phyloP scores from a whole-genome alignment of 2,113 vertebrate species.

The Rhynchomys soricoides region DNA sequence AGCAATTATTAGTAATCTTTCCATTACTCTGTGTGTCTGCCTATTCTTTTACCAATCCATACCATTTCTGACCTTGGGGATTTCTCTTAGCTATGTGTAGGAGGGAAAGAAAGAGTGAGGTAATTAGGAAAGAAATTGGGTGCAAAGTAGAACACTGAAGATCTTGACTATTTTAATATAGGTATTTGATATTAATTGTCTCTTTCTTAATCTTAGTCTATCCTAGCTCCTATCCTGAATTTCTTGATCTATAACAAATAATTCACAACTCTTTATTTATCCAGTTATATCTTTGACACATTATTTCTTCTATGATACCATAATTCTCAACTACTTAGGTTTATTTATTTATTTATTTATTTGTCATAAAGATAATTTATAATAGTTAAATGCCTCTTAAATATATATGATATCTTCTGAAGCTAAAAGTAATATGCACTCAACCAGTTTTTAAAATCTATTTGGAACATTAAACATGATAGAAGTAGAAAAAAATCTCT shows the following conservation, averaged over 20 bases:
- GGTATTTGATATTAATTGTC: background rate
- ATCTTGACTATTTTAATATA: background rate
- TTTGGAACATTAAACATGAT: too few species aligned
- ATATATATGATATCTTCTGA: too few species aligned
- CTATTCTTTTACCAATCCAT: background rate
- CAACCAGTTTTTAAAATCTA: too few species aligned
- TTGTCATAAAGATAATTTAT: too few species aligned
- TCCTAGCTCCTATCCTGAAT: background rate
- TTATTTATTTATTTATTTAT: too few species aligned
- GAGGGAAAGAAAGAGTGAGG: slow-evolving; percentile 14
- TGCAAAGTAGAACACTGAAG: background rate
- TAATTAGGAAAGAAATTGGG: slow-evolving; percentile 34
- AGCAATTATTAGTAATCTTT: background rate
- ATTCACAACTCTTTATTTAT: slow-evolving; percentile 21
- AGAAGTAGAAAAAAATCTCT: too few species aligned
- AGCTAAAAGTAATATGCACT: too few species aligned
- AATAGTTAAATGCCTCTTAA: too few species aligned
- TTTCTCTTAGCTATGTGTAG: slow-evolving; percentile 1
- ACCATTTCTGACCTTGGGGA: slow-evolving; percentile 24
- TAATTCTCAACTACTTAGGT: background rate
- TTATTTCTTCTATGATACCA: background rate
- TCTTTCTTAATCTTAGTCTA: background rate
- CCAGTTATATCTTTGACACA: background rate
- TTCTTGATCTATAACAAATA: background rate
- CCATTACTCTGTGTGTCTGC: background rate